Percentiles rank a stretch among this genome's conserved stretches.
Evolutionary conservation across 2,113 vertebrate species (phyloP).

Genomic region (Prunella fulvescens): DNA sequence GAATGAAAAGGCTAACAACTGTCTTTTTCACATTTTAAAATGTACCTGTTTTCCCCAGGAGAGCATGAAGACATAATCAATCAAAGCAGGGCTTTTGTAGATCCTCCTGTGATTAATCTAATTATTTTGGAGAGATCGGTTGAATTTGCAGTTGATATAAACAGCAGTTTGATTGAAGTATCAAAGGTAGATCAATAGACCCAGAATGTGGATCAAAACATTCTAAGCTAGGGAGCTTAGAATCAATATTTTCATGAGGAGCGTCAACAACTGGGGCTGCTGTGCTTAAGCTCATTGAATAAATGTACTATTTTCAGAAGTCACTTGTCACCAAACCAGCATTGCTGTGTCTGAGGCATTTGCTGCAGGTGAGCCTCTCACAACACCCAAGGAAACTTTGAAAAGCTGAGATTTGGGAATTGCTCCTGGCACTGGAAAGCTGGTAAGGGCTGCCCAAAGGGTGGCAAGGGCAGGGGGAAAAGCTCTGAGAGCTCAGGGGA

Average conservation of each 20-base stretch:
- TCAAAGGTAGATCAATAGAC: constrained; percentile 45
- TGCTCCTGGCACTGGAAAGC: neutral
- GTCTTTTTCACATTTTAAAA: constrained; percentile 5
- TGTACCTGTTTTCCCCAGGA: constrained; percentile 26
- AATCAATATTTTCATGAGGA: constrained; percentile 61
- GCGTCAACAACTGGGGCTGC: constrained; percentile 9
- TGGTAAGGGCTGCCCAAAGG: neutral
- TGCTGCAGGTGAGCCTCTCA: neutral
- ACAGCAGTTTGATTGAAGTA: constrained; percentile 35
- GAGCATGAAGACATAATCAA: constrained; percentile 22
- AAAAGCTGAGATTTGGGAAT: neutral
- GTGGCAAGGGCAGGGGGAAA: neutral
- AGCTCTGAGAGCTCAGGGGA: neutral
- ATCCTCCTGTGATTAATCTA: constrained; percentile 47
- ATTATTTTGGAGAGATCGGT: constrained; percentile 37
- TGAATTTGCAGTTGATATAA: constrained; percentile 1
- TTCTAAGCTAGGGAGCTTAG: constrained; percentile 39
- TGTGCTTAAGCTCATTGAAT: constrained; percentile 6
- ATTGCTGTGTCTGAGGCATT: neutral
- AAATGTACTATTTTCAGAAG: constrained; percentile 35
- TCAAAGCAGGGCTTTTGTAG: constrained; percentile 26
- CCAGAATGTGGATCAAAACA: constrained; percentile 46
- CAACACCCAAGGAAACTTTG: neutral
- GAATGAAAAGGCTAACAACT: constrained; percentile 35
- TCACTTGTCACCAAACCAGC: neutral